Evolutionary conservation across 2,888 invertebrate genomes (phyloP).

Genomic region (Biston betularia): DNA sequence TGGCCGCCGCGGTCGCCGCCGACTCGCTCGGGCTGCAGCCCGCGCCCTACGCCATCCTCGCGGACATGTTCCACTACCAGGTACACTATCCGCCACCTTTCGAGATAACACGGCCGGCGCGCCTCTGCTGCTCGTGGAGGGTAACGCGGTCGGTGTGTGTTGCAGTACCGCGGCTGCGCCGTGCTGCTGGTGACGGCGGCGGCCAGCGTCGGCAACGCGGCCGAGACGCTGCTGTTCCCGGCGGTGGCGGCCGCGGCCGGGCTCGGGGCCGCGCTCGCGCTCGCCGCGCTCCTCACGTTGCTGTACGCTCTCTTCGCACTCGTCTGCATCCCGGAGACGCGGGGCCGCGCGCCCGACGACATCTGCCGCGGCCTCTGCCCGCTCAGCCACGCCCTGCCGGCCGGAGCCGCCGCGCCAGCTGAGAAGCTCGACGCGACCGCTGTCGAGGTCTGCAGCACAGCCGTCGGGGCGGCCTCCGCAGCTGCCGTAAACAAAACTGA

Average conservation of each 20-base stretch:
- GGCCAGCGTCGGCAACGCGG: conserved; percentile 60
- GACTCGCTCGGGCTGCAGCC: conserved; percentile 72
- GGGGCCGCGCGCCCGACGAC: conserved; percentile 50
- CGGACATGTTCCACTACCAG: conserved; percentile 73
- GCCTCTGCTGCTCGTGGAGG: too few relatives aligned
- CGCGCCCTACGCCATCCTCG: conserved; percentile 70
- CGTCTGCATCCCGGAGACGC: conserved; percentile 62
- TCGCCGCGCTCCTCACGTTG: conserved; percentile 55
- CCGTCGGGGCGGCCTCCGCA: too few relatives aligned
- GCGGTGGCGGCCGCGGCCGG: conserved; percentile 46
- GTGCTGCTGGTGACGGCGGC: conserved; percentile 57
- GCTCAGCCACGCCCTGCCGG: not conserved
- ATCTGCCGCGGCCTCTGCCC: conserved; percentile 52
- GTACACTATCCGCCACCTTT: conserved; percentile 42
- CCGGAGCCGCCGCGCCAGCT: not conserved
- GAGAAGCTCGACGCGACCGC: not conserved
- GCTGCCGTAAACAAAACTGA: too few relatives aligned
- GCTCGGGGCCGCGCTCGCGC: conserved; percentile 49
- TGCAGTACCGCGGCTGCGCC: conserved; percentile 70
- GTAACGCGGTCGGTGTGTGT: not conserved
- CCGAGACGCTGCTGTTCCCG: conserved; percentile 63
- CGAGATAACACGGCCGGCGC: too few relatives aligned
- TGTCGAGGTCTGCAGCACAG: too few relatives aligned
- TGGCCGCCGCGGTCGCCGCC: conserved; percentile 64
- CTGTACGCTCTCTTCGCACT: conserved; percentile 53